Base-by-base conservation (phyloP, 1,140 invertebrate species). In the Drosophila athabasca region DNA sequence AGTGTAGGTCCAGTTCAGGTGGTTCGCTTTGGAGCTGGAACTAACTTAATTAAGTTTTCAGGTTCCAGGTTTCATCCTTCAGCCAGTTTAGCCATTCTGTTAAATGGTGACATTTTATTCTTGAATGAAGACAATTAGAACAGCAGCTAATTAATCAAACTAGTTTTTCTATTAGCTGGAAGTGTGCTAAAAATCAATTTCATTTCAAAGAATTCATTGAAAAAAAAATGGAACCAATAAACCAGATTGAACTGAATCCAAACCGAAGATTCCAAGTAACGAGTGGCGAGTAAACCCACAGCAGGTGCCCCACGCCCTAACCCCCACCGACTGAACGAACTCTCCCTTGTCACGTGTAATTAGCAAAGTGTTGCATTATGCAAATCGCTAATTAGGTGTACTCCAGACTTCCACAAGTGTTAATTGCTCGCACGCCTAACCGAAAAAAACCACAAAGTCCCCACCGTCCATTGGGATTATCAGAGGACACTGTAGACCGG, bases 261-360 rank as follows among this genome's bases (percentile, higher is more conserved):
- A 24, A 35, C 8, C 54, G 11, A 9, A 22, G 4, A 8, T 35
- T 9, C 31, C 7, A 9, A 35, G 8, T 4, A 3, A 5, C 24
- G 24, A 39, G 11, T 13, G 35, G 35, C 11, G 64, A 17, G 35
- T 9, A 44, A 45, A 35, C n/a, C 57, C 62, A 15, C 45, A 60
- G 35, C 39, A 61, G 39, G 19, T 61, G 29, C 24, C 39, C 41
- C 31, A 29, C 48, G 6, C 54, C 1, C 5, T 61, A 22, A 17
- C 39, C 41, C 31, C 29, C 48, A 6, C 54, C 1, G 7, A 22
- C 31, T 22, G 58, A 54, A 72, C 50, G 58, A 54, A 72, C 50
- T 62, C 70, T 62, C 45, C 17, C n/a, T 79, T 80, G 62, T 85
- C 80, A 76, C 81, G 72, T 85, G 77, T 85, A 80, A 84, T 84